Percentiles rank a stretch among this genome's conserved stretches.
These are phyloP conservation scores for Etheostoma perlongum DNA, from an alignment of 2,797 vertebrate genomes.

Conservation along the genomic window DNA sequence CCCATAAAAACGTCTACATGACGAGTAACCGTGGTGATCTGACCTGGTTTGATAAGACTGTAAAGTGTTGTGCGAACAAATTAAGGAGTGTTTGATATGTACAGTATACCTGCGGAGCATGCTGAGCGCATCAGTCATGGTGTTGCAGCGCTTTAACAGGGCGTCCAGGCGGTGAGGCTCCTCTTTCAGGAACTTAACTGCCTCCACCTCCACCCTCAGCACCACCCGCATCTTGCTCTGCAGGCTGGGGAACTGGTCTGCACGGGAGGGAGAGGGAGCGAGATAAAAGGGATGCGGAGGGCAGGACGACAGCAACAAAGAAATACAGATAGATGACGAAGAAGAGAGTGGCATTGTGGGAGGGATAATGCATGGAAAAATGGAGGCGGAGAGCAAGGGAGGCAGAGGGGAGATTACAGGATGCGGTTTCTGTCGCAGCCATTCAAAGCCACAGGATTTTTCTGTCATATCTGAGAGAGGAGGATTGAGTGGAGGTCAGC, in stretches of 20 bases:
- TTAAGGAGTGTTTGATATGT: neutral
- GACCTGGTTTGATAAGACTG: slow-evolving; percentile 11
- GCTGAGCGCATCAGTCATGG: slow-evolving; percentile 87
- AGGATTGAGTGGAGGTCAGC: slow-evolving; percentile 16
- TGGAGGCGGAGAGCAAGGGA: neutral
- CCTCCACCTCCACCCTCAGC: slow-evolving; percentile 95
- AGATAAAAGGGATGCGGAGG: too few species aligned
- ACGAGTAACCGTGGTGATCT: neutral
- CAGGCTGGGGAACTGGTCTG: slow-evolving; percentile 95
- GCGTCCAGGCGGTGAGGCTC: slow-evolving; percentile 94
- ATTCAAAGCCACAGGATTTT: slow-evolving; percentile 20
- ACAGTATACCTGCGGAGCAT: slow-evolving; percentile 71
- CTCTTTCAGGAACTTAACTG: slow-evolving; percentile 97
- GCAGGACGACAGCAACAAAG: neutral
- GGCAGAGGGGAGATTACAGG: slow-evolving; percentile 17
- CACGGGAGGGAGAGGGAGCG: neutral
- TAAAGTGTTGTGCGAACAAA: neutral
- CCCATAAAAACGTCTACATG: neutral
- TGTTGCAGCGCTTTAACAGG: slow-evolving; percentile 93
- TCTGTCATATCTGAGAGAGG: slow-evolving; percentile 15
- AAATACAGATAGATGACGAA: neutral
- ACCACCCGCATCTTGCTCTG: slow-evolving; percentile 99
- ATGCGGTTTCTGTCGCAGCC: slow-evolving; percentile 21
- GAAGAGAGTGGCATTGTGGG: neutral
- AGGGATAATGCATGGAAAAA: slow-evolving; percentile 17